Conservation (phyloP, 92 coral and sea anemone genomes). For the Montipora capitata region DNA sequence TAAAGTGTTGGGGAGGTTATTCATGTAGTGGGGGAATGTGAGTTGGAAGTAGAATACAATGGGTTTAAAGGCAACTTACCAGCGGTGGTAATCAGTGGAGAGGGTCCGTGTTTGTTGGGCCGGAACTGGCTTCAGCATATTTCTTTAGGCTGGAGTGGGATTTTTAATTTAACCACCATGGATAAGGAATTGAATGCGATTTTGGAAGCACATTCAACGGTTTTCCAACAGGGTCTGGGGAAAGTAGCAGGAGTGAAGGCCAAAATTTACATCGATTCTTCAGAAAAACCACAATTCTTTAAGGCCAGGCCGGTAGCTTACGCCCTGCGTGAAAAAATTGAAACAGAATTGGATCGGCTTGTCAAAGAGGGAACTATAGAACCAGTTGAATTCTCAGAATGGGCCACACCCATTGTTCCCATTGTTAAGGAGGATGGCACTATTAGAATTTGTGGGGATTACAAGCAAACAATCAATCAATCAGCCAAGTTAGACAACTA, state of each 20-base stretch:
- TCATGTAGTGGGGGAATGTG: conserved; percentile 26
- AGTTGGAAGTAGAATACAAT: conserved; percentile 38
- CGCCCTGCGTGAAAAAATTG: conserved; percentile 1
- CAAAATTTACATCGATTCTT: conserved; percentile 32
- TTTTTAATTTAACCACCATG: conserved; percentile 14
- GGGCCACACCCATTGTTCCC: conserved; percentile 77
- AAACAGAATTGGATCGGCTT: conserved; percentile 42
- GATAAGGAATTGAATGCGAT: conserved; percentile 18
- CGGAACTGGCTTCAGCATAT: conserved; percentile 22
- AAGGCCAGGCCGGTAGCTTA: conserved; percentile 59
- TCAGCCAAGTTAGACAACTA: conserved; percentile 53
- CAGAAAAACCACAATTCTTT: conserved; percentile 19
- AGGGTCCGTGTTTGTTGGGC: conserved; percentile 38
- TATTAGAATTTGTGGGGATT: conserved; percentile 52
- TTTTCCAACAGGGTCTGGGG: conserved; percentile 46
- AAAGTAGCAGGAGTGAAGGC: conserved; percentile 46
- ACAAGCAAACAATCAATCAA: conserved; percentile 62
- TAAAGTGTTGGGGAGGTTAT: conserved; percentile 27
- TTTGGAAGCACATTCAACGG: conserved; percentile 16
- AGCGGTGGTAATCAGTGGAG: conserved; percentile 32
- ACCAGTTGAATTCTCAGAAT: conserved; percentile 61
- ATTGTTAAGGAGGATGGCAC: conserved; percentile 51
- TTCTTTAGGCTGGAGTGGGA: conserved; percentile 32
- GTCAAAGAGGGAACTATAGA: conserved; percentile 32
- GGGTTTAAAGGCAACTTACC: conserved; percentile 15